Percentiles rank a stretch among this genome's conserved stretches.
These are phyloP conservation scores for Phymastichus coffea DNA, from an alignment of 1,140 invertebrate species.

Conservation along the genomic window DNA sequence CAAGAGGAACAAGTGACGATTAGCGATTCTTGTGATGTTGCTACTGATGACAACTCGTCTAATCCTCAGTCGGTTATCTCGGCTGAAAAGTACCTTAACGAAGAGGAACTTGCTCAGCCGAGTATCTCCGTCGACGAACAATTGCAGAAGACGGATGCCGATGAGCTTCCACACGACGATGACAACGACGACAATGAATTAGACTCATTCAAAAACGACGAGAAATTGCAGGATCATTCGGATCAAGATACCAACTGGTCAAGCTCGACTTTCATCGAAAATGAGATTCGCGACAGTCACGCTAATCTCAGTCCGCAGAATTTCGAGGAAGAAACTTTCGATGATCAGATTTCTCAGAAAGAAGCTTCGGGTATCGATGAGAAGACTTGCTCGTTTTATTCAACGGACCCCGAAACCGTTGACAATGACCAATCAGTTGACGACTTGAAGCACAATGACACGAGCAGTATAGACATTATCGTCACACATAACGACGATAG, in stretches of 20 bases:
- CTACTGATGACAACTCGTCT: background rate
- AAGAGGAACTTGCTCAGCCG: conserved; percentile 13
- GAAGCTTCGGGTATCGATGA: conserved; percentile 36
- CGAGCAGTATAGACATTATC: background rate
- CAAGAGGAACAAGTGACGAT: background rate
- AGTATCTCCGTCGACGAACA: background rate
- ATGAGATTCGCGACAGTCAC: background rate
- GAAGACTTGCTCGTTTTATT: conserved; percentile 35
- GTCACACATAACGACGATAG: conserved; percentile 2
- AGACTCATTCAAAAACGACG: background rate
- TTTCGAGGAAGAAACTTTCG: background rate
- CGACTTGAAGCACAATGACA: background rate
- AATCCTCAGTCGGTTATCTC: background rate
- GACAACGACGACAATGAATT: background rate
- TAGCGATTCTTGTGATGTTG: background rate
- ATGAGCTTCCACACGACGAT: background rate
- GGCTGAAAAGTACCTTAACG: conserved; percentile 28
- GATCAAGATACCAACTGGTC: background rate
- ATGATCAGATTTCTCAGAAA: conserved; percentile 35
- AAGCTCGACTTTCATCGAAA: background rate
- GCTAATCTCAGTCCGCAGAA: background rate
- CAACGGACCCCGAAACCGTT: background rate
- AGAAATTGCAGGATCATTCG: background rate
- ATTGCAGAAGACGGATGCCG: background rate
- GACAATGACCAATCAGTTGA: background rate